A percentile compares a stretch with the other conserved stretches of the same genome.
phyloP scores from a whole-genome alignment of 2,113 vertebrate species.

The Laterallus jamaicensis region DNA sequence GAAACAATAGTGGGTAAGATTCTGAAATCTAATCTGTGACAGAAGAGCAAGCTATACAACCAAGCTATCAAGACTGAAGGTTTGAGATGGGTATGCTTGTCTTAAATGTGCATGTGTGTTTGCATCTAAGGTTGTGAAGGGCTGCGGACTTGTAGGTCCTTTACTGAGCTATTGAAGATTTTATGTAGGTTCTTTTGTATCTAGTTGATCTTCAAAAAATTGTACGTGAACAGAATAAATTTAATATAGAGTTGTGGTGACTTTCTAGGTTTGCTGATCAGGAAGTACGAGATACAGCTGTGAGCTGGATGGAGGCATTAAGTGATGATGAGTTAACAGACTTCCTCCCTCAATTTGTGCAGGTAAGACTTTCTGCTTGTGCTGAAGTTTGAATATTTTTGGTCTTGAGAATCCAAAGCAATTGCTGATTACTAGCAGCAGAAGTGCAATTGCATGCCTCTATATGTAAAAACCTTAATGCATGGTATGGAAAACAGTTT shows the following conservation, averaged over 20 bases:
- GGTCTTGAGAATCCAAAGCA: background rate
- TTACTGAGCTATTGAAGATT: background rate
- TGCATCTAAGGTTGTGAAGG: background rate
- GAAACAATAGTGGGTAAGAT: background rate
- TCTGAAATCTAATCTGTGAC: background rate
- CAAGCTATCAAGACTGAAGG: background rate
- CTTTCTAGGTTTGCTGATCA: conserved; percentile 91
- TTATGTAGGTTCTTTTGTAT: background rate
- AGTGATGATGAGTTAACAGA: conserved; percentile 93
- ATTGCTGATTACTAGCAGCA: background rate
- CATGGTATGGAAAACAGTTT: background rate
- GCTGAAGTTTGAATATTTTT: background rate
- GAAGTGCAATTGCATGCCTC: background rate
- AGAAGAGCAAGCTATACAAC: background rate
- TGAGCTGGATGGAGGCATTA: conserved; percentile 89
- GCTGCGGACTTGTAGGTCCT: background rate
- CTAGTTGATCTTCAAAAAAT: background rate
- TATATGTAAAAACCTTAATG: background rate
- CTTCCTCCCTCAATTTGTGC: conserved; percentile 95
- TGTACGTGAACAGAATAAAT: background rate
- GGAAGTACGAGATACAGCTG: conserved; percentile 87
- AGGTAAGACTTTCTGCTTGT: conserved; percentile 75
- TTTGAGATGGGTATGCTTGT: background rate
- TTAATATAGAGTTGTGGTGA: conserved; percentile 2
- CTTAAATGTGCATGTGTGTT: accelerated